Percentiles rank a stretch among this genome's conserved stretches.
Evolutionary conservation across 2,888 invertebrate genomes (phyloP).

Genomic region (Lasioglossum calceatum): DNA sequence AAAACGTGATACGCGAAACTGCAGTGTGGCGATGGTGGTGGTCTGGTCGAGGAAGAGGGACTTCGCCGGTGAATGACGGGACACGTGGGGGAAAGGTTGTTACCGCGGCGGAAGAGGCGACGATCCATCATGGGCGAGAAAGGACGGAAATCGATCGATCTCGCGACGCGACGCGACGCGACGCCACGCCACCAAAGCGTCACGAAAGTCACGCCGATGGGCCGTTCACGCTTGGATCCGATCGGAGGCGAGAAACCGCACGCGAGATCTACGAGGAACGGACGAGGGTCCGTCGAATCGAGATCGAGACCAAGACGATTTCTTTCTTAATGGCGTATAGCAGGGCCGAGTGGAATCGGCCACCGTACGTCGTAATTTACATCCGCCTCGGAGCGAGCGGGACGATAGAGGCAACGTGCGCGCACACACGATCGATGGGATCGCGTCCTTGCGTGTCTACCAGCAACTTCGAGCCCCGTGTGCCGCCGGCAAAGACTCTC

Average conservation of each 20-base stretch:
- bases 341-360: slow-evolving; percentile 9
- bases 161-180: slow-evolving; percentile 71
- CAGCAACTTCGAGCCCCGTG: slow-evolving; percentile 38
- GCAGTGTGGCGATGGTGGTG: neutral
- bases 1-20: slow-evolving; percentile 31
- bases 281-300: slow-evolving; percentile 3
- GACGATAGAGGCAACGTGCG: slow-evolving; percentile 16
- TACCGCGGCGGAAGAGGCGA: slow-evolving; percentile 66
- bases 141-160: slow-evolving; percentile 80
- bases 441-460: slow-evolving; percentile 58
- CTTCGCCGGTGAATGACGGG: slow-evolving; percentile 31
- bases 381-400: slow-evolving; percentile 7
- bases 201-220: slow-evolving; percentile 62
- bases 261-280: slow-evolving; percentile 43
- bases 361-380: slow-evolving; percentile 43
- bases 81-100: slow-evolving; percentile 53
- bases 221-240: slow-evolving; percentile 60
- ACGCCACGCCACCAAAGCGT: slow-evolving; percentile 37
- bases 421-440: slow-evolving; percentile 51
- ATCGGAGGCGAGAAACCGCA: slow-evolving; percentile 63
- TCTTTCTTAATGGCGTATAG: slow-evolving; percentile 32
- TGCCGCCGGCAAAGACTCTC: slow-evolving; percentile 45
- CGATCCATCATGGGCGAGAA: slow-evolving; percentile 74
- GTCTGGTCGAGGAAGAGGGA: neutral
- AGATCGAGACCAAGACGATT: slow-evolving; percentile 54